Conservation (phyloP, 2,113 vertebrate species). For the Gymnogyps californianus region DNA sequence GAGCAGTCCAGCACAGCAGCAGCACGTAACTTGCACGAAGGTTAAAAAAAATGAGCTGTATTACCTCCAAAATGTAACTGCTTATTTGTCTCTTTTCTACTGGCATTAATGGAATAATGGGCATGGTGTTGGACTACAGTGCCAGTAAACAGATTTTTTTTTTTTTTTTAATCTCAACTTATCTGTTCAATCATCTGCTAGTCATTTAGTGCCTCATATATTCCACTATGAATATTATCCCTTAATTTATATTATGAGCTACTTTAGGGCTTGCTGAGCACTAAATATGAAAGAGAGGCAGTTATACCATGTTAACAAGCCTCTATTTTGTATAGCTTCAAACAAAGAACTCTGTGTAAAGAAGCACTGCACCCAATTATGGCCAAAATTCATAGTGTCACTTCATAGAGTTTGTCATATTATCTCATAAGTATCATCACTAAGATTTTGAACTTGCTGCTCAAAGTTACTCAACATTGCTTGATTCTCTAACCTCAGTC, state of each 20-base stretch:
- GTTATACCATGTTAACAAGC: neutral
- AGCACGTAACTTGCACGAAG: neutral
- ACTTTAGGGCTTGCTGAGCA: neutral
- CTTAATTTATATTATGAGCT: constrained; percentile 21
- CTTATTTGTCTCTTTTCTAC: neutral
- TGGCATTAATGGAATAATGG: neutral
- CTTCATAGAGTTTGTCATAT: neutral
- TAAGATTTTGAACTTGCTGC: neutral
- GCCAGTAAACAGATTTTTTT: neutral
- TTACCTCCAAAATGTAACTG: neutral
- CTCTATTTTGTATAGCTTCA: neutral
- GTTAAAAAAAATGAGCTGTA: neutral
- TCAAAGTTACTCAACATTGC: neutral
- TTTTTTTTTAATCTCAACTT: neutral
- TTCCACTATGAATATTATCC: neutral
- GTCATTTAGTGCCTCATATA: neutral
- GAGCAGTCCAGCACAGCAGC: neutral
- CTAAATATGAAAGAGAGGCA: neutral
- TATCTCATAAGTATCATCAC: neutral
- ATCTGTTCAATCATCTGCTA: neutral
- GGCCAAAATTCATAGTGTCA: neutral
- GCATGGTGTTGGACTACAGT: neutral
- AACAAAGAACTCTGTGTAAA: neutral
- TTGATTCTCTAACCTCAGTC: neutral
- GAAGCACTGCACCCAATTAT: neutral